phyloP scores from a whole-genome alignment of 2,888 invertebrate genomes.

The Parnassius smintheus region DNA sequence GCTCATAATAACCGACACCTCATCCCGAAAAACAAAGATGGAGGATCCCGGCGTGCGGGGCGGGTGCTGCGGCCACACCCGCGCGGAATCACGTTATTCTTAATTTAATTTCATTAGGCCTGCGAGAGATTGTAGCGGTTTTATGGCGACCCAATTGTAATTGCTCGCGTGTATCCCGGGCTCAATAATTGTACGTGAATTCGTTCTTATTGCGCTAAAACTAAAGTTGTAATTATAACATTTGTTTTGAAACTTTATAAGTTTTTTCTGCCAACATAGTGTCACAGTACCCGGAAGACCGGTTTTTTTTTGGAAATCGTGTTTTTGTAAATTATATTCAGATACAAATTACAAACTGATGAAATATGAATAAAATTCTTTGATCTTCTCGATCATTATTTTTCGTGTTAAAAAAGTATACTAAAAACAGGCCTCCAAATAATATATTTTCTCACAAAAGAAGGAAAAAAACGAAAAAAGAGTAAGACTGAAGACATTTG shows the following conservation, averaged over 20 bases:
- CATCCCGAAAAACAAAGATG: conserved; percentile 53
- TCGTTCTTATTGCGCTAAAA: conserved; percentile 17
- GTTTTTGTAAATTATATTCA: no score
- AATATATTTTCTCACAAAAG: no score
- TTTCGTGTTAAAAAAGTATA: no score
- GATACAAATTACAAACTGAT: no score
- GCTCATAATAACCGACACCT: conserved; percentile 27
- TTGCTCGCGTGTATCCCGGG: conserved; percentile 36
- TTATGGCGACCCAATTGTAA: conserved; percentile 43
- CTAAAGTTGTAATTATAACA: conserved; percentile 4
- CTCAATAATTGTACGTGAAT: conserved; percentile 40
- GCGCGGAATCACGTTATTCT: conserved; percentile 67
- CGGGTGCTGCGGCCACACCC: conserved; percentile 32
- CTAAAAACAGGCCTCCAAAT: no score
- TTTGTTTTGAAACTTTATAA: background rate
- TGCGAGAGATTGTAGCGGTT: conserved; percentile 55
- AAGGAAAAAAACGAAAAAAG: no score
- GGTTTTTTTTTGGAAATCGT: no score
- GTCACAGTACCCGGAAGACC: no score
- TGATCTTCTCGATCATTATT: no score
- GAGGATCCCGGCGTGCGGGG: conserved; percentile 36
- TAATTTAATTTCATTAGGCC: conserved; percentile 75
- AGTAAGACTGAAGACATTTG: no score
- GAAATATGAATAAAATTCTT: no score
- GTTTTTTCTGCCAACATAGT: no score